Percentiles rank a stretch among this genome's conserved stretches.
These are phyloP conservation scores for Tenthredo scrophulariae DNA, from an alignment of 2,888 invertebrate genomes.

Conservation along the genomic window DNA sequence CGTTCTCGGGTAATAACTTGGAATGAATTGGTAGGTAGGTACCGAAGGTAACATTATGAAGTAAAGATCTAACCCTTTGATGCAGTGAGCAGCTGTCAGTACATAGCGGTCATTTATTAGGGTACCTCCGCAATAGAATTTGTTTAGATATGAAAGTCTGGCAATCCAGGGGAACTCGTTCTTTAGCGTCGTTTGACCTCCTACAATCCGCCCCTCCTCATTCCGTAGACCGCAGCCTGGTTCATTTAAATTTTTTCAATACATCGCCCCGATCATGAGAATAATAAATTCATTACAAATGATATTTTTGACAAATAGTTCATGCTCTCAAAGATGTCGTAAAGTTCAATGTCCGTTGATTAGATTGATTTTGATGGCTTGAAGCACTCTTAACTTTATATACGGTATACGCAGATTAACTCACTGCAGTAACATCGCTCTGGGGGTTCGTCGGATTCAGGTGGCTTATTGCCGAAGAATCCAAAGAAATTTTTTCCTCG, in stretches of 20 bases:
- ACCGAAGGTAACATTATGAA: not conserved
- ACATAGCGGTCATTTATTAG: slow-evolving; percentile 94
- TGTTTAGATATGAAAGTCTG: slow-evolving; percentile 90
- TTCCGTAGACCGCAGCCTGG: slow-evolving; percentile 91
- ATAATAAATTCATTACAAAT: not conserved
- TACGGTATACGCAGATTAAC: slow-evolving; percentile 74
- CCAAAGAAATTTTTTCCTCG: slow-evolving; percentile 76
- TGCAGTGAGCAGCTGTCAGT: slow-evolving; percentile 93
- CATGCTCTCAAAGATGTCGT: not conserved
- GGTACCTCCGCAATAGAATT: slow-evolving; percentile 94
- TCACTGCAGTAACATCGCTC: slow-evolving; percentile 85
- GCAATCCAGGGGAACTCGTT: slow-evolving; percentile 96
- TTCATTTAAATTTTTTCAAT: slow-evolving; percentile 40
- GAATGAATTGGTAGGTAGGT: no score
- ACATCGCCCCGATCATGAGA: not conserved
- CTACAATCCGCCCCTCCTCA: slow-evolving; percentile 90
- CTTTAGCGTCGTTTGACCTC: slow-evolving; percentile 86
- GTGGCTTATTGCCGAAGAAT: slow-evolving; percentile 85
- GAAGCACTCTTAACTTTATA: not conserved
- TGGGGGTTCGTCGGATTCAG: slow-evolving; percentile 80
- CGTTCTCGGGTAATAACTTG: not conserved
- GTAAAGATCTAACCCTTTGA: slow-evolving; percentile 86
- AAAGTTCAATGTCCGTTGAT: not conserved
- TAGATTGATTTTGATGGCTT: not conserved
- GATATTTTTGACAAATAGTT: not conserved